Base-by-base conservation (phyloP, 37 sponge, comb jelly and placozoan genomes). In the Agelas oroides region DNA sequence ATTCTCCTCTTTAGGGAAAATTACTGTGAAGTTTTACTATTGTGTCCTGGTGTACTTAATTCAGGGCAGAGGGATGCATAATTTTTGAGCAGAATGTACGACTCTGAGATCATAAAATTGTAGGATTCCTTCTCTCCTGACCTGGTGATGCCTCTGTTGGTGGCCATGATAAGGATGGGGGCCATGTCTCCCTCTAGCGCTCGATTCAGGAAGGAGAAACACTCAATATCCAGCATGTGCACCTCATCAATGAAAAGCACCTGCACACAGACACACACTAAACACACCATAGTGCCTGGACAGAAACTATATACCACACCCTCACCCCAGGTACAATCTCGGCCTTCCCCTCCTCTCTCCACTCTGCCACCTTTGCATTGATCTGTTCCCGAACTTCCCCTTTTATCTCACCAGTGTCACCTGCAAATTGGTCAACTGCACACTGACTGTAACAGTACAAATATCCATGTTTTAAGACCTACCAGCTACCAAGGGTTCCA, bases 141-240 rank as follows among this genome's bases (percentile, higher is more conserved):
- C 96, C 75, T 88, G 11, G 97, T 97, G 80, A 93, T 95, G 28
- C 99, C 99, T 60, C 99, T 86, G 87, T 98, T 98, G 60, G 99
- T 98, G 35, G 99, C 99, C 95, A 98, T 91, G 73, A 98, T 96
- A 37, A 98, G 91, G 25, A 98, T 80, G 28, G 99, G 99, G 18
- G 99, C 99, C 89, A 96, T 94, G 87, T 93, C 95, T 65, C 86
- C 74, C 89, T 98, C 99, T 53, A 98, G 86, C 0, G 99, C 99
- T 73, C 96, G 87, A 78, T 98, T 96, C n/a, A 98, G 89, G 84
- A 88, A 98, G 21, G 99, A 96, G 91, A 98, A 98, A 70, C 99
- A 98, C 89, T 98, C 99, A 27, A 98, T 98, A 65, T 98, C 99
- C 84, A 98, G 68, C 99, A 98, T 98, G 92, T 98, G 99, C 21